Evolutionary conservation across 1,140 invertebrate species (phyloP).

Genomic region (Samia ricini): DNA sequence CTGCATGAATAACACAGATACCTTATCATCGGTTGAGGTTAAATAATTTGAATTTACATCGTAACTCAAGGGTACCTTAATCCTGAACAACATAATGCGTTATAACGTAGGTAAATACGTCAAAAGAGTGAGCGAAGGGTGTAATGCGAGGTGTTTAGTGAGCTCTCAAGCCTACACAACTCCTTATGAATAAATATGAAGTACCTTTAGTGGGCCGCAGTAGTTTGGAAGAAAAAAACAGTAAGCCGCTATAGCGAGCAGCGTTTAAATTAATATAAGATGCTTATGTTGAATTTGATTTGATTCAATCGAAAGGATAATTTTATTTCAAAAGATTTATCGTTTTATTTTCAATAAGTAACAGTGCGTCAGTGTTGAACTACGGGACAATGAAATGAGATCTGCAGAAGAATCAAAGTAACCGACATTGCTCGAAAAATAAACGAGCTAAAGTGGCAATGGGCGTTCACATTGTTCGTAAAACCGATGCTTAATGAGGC

Average conservation of each 20-base stretch:
- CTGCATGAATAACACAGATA: slow-evolving; percentile 8
- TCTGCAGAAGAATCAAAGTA: too few species aligned
- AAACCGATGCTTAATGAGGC: too few species aligned
- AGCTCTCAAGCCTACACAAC: slow-evolving; percentile 13
- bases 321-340: too few species aligned
- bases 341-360: too few species aligned
- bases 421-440: too few species aligned
- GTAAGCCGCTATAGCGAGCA: not conserved
- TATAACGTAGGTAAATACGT: slow-evolving; percentile 23
- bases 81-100: slow-evolving; percentile 29
- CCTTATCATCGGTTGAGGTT: slow-evolving; percentile 15
- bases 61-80: slow-evolving; percentile 21
- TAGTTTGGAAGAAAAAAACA: not conserved
- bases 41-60: slow-evolving; percentile 29
- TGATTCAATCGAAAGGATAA: too few species aligned
- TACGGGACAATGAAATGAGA: too few species aligned
- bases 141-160: slow-evolving; percentile 25
- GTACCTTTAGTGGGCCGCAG: slow-evolving; percentile 11
- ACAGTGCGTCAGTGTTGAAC: too few species aligned
- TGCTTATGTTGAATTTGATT: too few species aligned
- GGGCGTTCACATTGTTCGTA: too few species aligned
- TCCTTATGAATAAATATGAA: slow-evolving; percentile 28
- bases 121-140: slow-evolving; percentile 25
- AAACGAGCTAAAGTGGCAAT: too few species aligned
- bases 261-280: too few species aligned